phyloP scores from a whole-genome alignment of 2,797 vertebrate genomes.

The Bovichtus variegatus region DNA sequence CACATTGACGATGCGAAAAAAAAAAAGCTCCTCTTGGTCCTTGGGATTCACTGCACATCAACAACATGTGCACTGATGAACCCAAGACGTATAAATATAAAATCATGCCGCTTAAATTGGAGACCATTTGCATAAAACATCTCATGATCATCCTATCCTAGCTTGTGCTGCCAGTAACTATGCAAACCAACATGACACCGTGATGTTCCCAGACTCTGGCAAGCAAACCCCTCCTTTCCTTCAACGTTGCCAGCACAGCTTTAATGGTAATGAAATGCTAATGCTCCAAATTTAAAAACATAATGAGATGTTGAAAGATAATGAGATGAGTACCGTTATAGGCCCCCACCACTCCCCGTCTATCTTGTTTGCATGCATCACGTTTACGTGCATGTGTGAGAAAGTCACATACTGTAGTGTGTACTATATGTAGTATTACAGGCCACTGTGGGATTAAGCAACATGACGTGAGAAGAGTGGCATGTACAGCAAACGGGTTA shows the following conservation, averaged over 20 bases:
- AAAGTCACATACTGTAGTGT: no score
- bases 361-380: neutral
- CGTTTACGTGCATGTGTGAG: slow-evolving; percentile 29
- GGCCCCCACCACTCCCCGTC: neutral
- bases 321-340: slow-evolving; percentile 58
- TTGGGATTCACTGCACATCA: neutral
- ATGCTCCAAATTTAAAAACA: slow-evolving; percentile 33
- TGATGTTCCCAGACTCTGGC: neutral
- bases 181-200: slow-evolving; percentile 20
- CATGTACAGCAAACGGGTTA: no score
- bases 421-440: slow-evolving; percentile 52
- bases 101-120: neutral
- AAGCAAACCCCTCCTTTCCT: neutral
- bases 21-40: neutral
- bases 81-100: neutral
- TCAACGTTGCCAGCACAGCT: slow-evolving; percentile 16
- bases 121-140: slow-evolving; percentile 17
- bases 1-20: neutral
- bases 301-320: slow-evolving; percentile 38
- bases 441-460: neutral
- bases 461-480: neutral
- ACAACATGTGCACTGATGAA: neutral
- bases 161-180: slow-evolving; percentile 6
- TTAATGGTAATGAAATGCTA: slow-evolving; percentile 57
- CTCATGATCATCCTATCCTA: slow-evolving; percentile 8